A percentile compares a stretch with the other conserved stretches of the same genome.
Conservation (phyloP, 2,888 invertebrate genomes). For the Zaprionus lineosus region DNA sequence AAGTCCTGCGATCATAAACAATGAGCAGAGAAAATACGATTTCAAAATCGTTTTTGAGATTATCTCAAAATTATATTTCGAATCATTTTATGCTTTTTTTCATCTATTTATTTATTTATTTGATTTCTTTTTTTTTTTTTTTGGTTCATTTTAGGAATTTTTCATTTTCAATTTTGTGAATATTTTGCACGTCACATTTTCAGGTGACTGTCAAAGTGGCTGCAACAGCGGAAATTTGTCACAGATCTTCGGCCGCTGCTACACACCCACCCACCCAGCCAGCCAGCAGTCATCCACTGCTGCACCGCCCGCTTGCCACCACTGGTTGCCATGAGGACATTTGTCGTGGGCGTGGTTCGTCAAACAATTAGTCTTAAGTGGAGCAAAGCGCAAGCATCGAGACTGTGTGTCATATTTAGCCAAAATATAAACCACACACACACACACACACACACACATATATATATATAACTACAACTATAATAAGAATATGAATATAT, state of each 20-base stretch:
- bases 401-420: slow-evolving; percentile 37
- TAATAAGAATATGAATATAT: slow-evolving; percentile 13
- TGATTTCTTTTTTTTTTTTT: neutral
- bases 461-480: too few relatives aligned
- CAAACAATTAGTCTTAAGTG: slow-evolving; percentile 62
- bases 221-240: slow-evolving; percentile 16
- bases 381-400: slow-evolving; percentile 29
- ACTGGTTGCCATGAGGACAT: neutral
- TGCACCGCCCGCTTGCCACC: too few relatives aligned
- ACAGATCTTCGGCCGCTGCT: neutral
- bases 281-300: too few relatives aligned
- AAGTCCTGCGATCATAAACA: slow-evolving; percentile 19
- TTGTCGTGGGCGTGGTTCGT: slow-evolving; percentile 20
- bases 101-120: too few relatives aligned
- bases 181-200: neutral
- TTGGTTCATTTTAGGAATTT: neutral
- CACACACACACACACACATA: neutral
- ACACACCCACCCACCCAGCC: too few relatives aligned
- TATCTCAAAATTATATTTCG: too few relatives aligned
- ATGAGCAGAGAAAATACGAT: too few relatives aligned
- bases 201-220: slow-evolving; percentile 2
- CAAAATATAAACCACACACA: slow-evolving; percentile 10
- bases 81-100: neutral
- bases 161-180: neutral
- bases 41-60: too few relatives aligned